Percentiles rank a stretch among this genome's conserved stretches.
These are phyloP conservation scores for Uria aalge DNA, from an alignment of 2,113 vertebrate species.

Conservation along the genomic window DNA sequence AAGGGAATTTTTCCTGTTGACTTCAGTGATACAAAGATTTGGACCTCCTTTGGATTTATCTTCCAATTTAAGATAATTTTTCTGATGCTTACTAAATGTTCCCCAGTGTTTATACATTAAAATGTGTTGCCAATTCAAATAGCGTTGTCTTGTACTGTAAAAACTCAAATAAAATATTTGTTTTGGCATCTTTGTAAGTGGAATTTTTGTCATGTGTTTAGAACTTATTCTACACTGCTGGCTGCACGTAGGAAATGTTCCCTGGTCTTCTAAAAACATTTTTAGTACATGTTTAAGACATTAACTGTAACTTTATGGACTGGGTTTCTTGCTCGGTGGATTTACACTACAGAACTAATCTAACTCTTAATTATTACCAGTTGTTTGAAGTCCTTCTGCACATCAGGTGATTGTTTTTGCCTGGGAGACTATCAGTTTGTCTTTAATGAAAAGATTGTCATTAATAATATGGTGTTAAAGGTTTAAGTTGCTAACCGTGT, in stretches of 20 bases:
- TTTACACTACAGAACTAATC: background rate
- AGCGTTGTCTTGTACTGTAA: slow-evolving; percentile 37
- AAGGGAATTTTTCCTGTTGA: slow-evolving; percentile 25
- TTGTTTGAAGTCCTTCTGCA: slow-evolving; percentile 3
- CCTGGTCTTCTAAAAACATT: slow-evolving; percentile 1
- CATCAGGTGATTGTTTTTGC: background rate
- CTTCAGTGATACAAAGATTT: background rate
- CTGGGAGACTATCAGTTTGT: background rate
- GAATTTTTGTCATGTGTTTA: slow-evolving; percentile 52
- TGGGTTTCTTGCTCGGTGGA: background rate
- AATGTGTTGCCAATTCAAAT: slow-evolving; percentile 46
- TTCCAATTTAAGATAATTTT: slow-evolving; percentile 19
- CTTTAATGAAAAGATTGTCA: background rate
- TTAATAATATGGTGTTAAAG: background rate
- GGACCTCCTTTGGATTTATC: background rate
- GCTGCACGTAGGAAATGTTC: slow-evolving; percentile 57
- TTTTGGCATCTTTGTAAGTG: slow-evolving; percentile 49
- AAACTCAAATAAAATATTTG: slow-evolving; percentile 59
- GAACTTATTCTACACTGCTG: slow-evolving; percentile 26
- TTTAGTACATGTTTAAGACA: slow-evolving; percentile 9
- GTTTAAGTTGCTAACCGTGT: background rate
- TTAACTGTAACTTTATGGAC: slow-evolving; percentile 25
- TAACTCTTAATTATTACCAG: slow-evolving; percentile 1
- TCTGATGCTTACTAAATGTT: slow-evolving; percentile 32
- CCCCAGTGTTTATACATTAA: slow-evolving; percentile 21